Base-by-base conservation (phyloP, 2,797 vertebrate genomes). In the Xyrichtys novacula region DNA sequence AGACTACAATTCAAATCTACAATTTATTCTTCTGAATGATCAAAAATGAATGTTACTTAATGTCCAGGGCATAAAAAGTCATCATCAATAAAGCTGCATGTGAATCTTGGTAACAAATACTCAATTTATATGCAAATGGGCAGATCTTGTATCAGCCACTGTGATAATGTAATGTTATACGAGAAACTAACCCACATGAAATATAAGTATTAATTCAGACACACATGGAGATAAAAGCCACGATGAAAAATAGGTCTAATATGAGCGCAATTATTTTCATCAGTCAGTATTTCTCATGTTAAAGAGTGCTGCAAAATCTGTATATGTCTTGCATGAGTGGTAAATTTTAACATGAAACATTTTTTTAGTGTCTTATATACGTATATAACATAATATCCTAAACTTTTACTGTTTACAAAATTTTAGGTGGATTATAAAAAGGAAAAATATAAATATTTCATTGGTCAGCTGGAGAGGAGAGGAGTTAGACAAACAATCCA, bases 41-140 rank as follows among this genome's bases (percentile, higher is more conserved):
- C 11, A 17, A 40, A 40, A 19, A 36, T 56, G 46, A 16, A 50
- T 56, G 59, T 50, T 28, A 39, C 29, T 59, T 40, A 46, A 5
- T 15, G 9, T 49, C 48, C 26, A 57, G 60, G 42, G 64, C 22
- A 20, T 36, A 32, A 28, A 49, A 55, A 34, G 22, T 31, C 48
- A 39, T 49, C 58, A 26, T 73, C 64, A 77, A 20, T 48, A 31
- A 63, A 78, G 11, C 25, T 42, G 42, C 17, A 64, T 62, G 48
- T 55, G 29, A 72, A 53, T 65, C 40, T 52, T 39, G 25, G 19
- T 56, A 31, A 63, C 74, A 85, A 69, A 73, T 80, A 66, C 44
- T 61, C 74, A 36, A 80, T 87, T 85, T 88, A 83, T 83, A 88
- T 85, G 78, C 76, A 90, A 85, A 89, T 90, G 67, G 44, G 74